Conservation (phyloP, 2,888 invertebrate genomes). For the Lysandra bellargus region DNA sequence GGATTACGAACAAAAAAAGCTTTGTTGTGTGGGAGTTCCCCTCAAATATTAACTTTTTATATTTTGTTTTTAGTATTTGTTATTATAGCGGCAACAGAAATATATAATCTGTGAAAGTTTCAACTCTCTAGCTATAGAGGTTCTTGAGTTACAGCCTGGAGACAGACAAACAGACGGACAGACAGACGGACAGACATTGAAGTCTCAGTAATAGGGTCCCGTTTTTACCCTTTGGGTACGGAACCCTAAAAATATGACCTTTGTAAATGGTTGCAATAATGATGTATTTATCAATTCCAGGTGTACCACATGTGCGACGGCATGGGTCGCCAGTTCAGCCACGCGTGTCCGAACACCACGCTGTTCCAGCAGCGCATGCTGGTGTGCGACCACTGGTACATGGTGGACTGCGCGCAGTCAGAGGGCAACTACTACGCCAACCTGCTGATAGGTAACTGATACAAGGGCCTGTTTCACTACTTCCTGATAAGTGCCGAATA, state of each 20-base stretch:
- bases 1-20: too few relatives aligned
- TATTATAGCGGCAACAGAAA: too few relatives aligned
- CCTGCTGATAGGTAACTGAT: slow-evolving; percentile 77
- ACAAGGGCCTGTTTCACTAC: not conserved
- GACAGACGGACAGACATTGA: not conserved
- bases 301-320: slow-evolving; percentile 91
- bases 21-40: too few relatives aligned
- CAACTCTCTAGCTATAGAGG: too few relatives aligned
- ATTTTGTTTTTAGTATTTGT: not conserved
- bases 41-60: not conserved
- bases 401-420: slow-evolving; percentile 88
- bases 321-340: slow-evolving; percentile 87
- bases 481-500: too few relatives aligned
- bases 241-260: not conserved
- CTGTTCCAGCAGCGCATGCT: slow-evolving; percentile 90
- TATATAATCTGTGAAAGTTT: too few relatives aligned
- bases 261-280: too few relatives aligned
- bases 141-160: too few relatives aligned
- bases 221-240: too few relatives aligned
- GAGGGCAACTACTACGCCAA: slow-evolving; percentile 86
- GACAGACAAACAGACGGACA: too few relatives aligned
- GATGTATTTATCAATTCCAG: slow-evolving; percentile 58
- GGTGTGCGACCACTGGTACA: slow-evolving; percentile 91
- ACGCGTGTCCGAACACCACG: slow-evolving; percentile 89
- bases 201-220: not conserved